Conservation (phyloP, 2,113 vertebrate species). For the Pristiophorus japonicus region DNA sequence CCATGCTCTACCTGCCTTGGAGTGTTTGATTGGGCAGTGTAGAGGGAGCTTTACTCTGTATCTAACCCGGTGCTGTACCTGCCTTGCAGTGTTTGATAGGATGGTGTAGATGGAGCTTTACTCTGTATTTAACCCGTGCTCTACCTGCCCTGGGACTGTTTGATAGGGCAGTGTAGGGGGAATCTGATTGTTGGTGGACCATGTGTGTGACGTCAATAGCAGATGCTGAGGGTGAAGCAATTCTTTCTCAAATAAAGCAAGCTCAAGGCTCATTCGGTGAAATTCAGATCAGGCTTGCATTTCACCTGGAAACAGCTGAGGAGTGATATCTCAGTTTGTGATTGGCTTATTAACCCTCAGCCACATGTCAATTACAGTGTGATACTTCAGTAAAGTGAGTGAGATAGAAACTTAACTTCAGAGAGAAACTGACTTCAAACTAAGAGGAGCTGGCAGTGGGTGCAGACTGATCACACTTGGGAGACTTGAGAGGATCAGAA, state of each 20-base stretch:
- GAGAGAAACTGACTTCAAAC: background rate
- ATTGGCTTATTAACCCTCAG: background rate
- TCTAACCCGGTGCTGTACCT: background rate
- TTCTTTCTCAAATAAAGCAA: background rate
- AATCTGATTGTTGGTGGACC: background rate
- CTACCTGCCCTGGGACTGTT: background rate
- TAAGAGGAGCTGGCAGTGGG: background rate
- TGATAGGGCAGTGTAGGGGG: background rate
- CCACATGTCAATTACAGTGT: background rate
- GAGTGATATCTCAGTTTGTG: background rate
- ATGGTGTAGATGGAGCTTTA: too few relatives aligned
- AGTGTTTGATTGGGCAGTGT: too few relatives aligned
- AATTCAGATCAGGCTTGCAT: background rate
- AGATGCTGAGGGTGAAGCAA: background rate
- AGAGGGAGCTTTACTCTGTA: background rate
- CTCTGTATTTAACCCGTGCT: too few relatives aligned
- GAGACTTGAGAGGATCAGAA: background rate
- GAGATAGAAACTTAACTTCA: background rate
- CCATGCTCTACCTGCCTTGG: too few relatives aligned
- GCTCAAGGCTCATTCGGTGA: background rate
- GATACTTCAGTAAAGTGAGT: background rate
- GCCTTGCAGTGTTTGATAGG: too few relatives aligned
- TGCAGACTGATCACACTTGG: background rate
- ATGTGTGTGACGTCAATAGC: background rate
- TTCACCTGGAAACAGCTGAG: slow-evolving; percentile 5